phyloP scores from a whole-genome alignment of 2,113 vertebrate genomes.

The Irena cyanogastra region DNA sequence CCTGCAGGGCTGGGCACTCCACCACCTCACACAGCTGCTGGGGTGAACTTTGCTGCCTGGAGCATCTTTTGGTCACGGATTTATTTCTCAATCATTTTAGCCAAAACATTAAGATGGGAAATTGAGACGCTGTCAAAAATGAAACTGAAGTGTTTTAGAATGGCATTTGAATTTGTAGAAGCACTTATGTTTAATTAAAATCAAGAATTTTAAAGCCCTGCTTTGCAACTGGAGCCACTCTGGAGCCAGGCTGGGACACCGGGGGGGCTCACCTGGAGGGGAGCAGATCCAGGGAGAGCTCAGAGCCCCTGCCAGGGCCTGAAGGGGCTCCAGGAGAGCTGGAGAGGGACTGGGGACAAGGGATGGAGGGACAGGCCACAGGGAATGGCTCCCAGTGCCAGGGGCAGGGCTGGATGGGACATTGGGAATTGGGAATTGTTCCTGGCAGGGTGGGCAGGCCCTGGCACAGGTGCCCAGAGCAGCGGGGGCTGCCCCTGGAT shows the following conservation, averaged over 20 bases:
- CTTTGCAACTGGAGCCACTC: neutral
- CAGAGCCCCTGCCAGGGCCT: neutral
- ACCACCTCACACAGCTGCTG: neutral
- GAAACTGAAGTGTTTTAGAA: neutral
- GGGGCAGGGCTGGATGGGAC: neutral
- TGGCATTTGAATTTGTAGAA: neutral
- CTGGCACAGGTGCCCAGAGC: neutral
- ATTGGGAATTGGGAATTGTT: neutral
- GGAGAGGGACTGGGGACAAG: neutral
- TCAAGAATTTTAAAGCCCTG: neutral
- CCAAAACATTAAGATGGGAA: neutral
- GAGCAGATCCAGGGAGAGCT: neutral
- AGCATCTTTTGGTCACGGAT: neutral
- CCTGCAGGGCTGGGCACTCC: neutral
- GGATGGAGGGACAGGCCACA: neutral
- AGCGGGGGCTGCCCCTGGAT: neutral
- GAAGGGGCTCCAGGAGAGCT: neutral
- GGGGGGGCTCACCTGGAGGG: rapidly evolving
- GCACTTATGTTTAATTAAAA: neutral
- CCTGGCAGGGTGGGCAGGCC: neutral
- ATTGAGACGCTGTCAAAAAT: neutral
- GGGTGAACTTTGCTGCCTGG: neutral
- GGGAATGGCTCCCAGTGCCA: neutral
- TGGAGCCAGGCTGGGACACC: neutral
- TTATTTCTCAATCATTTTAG: neutral